Conservation (phyloP, 2,888 invertebrate genomes). For the Pyrocoelia pectoralis region DNA sequence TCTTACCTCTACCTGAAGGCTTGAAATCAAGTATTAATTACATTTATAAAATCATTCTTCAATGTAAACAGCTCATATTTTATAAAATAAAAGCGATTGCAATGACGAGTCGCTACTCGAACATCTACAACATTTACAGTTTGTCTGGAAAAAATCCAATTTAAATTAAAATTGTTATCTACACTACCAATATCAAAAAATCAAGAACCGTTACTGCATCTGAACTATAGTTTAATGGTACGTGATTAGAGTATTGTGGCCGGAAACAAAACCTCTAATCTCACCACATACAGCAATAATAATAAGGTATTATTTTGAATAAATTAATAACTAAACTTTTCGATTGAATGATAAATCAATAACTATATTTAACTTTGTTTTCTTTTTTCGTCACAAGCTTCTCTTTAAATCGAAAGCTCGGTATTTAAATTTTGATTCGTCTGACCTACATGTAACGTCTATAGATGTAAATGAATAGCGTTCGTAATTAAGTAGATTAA, state of each 20-base stretch:
- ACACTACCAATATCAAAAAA: not conserved
- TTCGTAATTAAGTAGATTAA: no score
- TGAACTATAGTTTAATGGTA: not conserved
- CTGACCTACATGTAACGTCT: no score
- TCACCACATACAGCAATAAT: slow-evolving; percentile 2
- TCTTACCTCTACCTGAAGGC: not conserved
- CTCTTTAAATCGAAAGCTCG: no score
- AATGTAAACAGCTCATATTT: slow-evolving; percentile 18
- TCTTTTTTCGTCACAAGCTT: no score
- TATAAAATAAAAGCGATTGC: slow-evolving; percentile 4
- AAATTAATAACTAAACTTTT: not conserved
- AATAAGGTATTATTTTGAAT: slow-evolving; percentile 3
- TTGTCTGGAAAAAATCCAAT: no score
- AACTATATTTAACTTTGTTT: no score
- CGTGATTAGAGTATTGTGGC: slow-evolving; percentile 5
- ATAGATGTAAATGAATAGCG: no score
- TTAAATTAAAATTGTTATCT: no score
- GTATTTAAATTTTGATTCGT: no score
- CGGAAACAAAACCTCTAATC: slow-evolving; percentile 7
- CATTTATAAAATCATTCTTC: slow-evolving; percentile 21
- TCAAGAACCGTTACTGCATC: not conserved
- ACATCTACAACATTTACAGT: no score
- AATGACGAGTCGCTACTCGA: no score
- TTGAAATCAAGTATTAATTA: slow-evolving; percentile 17
- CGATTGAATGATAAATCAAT: not conserved